Evolutionary conservation across 2,113 vertebrate species (phyloP).

Genomic region (Eublepharis macularius): DNA sequence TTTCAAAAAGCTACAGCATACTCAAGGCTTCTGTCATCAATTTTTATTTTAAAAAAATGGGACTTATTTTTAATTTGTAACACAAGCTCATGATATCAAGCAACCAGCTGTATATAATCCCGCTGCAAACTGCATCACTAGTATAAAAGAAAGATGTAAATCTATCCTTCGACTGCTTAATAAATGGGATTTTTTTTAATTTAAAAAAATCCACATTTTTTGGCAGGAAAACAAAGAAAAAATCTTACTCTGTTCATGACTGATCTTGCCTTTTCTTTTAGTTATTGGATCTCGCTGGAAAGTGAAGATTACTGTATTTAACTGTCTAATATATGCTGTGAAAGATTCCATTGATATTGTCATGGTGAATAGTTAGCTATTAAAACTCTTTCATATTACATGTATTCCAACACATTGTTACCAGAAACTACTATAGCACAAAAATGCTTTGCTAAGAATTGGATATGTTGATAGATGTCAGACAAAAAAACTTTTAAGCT

Average conservation of each 20-base stretch:
- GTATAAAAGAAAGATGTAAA: constrained; percentile 31
- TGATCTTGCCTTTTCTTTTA: constrained; percentile 53
- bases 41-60: constrained; percentile 30
- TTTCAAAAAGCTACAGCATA: constrained; percentile 40
- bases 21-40: background rate
- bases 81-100: constrained; percentile 16
- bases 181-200: constrained; percentile 25
- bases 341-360: constrained; percentile 62
- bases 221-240: constrained; percentile 58
- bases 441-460: constrained; percentile 59
- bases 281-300: constrained; percentile 52
- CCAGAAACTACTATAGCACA: constrained; percentile 52
- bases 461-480: constrained; percentile 59
- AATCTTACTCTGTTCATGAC: constrained; percentile 42
- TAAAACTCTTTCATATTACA: constrained; percentile 57
- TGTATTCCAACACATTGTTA: constrained; percentile 47
- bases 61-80: constrained; percentile 63
- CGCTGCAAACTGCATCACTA: constrained; percentile 35
- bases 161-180: constrained; percentile 47
- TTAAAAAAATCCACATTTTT: background rate
- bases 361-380: constrained; percentile 61
- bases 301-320: constrained; percentile 67
- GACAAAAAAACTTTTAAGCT: constrained; percentile 43
- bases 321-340: constrained; percentile 62
- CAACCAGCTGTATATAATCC: constrained; percentile 45